These are phyloP conservation scores for Dryas iulia DNA, from an alignment of 1,140 invertebrate species.

Conservation along the genomic window DNA sequence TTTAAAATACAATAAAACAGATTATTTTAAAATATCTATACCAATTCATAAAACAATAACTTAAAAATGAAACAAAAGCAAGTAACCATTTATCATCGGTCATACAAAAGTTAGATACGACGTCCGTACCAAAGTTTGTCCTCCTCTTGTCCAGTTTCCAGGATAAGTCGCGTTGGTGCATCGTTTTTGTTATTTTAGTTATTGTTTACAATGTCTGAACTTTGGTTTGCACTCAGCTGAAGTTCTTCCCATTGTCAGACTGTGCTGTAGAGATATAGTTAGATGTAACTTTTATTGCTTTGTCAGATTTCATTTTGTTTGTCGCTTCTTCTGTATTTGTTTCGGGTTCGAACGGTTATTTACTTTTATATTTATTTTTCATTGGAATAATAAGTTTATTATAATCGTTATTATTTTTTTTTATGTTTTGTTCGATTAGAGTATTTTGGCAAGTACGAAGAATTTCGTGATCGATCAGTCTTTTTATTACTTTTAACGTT, in stretches of 20 bases:
- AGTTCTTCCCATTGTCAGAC: neutral
- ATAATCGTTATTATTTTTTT: no score
- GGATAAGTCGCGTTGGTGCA: neutral
- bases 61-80: neutral
- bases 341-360: neutral
- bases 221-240: neutral
- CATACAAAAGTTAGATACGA: neutral
- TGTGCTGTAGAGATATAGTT: neutral
- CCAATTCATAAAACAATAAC: neutral
- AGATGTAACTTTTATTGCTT: neutral
- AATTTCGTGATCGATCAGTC: no score
- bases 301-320: neutral
- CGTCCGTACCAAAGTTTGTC: neutral
- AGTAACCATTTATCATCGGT: neutral
- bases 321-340: neutral
- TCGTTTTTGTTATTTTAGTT: conserved; percentile 1
- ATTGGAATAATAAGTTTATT: no score
- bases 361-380: neutral
- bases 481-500: no score
- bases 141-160: neutral
- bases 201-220: conserved; percentile 1
- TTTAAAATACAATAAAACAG: no score
- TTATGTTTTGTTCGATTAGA: no score
- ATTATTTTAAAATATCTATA: neutral
- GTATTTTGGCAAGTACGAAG: no score